These are phyloP conservation scores for Callospermophilus lateralis DNA, from an alignment of 2,113 vertebrate genomes.

Conservation along the genomic window DNA sequence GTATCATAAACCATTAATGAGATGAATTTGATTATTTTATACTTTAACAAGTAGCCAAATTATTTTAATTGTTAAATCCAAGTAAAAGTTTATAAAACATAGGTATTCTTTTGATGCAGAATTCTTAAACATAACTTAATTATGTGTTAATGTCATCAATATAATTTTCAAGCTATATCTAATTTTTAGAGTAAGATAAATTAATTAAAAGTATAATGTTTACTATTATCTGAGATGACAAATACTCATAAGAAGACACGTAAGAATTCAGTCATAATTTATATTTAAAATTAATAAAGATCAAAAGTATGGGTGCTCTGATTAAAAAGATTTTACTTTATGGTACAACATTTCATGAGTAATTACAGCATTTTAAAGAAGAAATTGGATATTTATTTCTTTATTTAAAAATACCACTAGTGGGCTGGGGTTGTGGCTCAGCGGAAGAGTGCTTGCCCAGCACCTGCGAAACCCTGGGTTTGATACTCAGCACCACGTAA, in stretches of 20 bases:
- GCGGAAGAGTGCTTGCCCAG: too few species aligned
- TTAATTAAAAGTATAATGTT: constrained; percentile 38
- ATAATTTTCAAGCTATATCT: background rate
- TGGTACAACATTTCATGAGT: background rate
- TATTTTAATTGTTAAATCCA: constrained; percentile 42
- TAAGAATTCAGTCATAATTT: background rate
- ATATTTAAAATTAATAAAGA: constrained; percentile 7
- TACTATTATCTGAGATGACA: background rate
- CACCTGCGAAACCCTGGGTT: too few species aligned
- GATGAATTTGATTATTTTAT: background rate
- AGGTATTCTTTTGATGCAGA: background rate
- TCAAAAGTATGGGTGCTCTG: background rate
- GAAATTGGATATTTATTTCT: background rate
- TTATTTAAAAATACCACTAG: background rate
- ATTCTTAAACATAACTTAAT: constrained; percentile 32
- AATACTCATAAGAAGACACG: background rate
- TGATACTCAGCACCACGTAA: too few species aligned
- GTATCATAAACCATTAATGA: background rate
- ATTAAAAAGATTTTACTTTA: background rate
- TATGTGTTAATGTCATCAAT: constrained; percentile 16
- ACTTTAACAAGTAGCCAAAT: background rate
- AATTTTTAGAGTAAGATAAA: background rate
- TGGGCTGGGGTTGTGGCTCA: too few species aligned
- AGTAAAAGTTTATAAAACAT: background rate
- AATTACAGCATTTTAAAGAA: background rate